Conservation (phyloP, 2,888 invertebrate species). For the Druceiella hillmani region DNA sequence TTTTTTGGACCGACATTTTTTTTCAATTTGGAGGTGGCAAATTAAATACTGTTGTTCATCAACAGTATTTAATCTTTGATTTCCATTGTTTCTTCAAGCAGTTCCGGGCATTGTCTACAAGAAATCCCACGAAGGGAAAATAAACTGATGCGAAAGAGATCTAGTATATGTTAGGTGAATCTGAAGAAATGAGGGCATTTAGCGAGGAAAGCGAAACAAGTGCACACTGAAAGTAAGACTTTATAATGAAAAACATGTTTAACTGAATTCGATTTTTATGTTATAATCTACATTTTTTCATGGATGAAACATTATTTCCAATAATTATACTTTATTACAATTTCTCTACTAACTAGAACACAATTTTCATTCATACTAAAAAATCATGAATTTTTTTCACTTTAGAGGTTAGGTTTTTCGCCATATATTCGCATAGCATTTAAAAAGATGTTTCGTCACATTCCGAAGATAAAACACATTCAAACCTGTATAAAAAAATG, state of each 20-base stretch:
- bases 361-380: slow-evolving; percentile 8
- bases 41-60: too few species aligned
- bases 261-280: not conserved
- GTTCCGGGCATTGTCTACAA: too few species aligned
- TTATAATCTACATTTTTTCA: too few species aligned
- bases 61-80: too few species aligned
- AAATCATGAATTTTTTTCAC: slow-evolving; percentile 7
- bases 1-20: slow-evolving; percentile 10
- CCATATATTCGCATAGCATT: slow-evolving; percentile 6
- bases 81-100: too few species aligned
- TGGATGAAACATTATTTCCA: slow-evolving; percentile 6
- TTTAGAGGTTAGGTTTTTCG: slow-evolving; percentile 7
- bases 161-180: too few species aligned
- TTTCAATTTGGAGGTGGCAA: too few species aligned
- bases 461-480: slow-evolving; percentile 11
- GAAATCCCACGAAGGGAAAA: too few species aligned
- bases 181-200: slow-evolving; percentile 18
- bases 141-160: too few species aligned
- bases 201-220: slow-evolving; percentile 20
- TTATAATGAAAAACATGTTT: slow-evolving; percentile 17
- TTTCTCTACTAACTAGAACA: not conserved
- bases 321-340: slow-evolving; percentile 7
- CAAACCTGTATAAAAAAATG: slow-evolving; percentile 15
- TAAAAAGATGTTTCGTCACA: slow-evolving; percentile 6
- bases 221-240: slow-evolving; percentile 21